These are phyloP conservation scores for Alethe castanea DNA, from an alignment of 2,113 vertebrate species.

Conservation along the genomic window DNA sequence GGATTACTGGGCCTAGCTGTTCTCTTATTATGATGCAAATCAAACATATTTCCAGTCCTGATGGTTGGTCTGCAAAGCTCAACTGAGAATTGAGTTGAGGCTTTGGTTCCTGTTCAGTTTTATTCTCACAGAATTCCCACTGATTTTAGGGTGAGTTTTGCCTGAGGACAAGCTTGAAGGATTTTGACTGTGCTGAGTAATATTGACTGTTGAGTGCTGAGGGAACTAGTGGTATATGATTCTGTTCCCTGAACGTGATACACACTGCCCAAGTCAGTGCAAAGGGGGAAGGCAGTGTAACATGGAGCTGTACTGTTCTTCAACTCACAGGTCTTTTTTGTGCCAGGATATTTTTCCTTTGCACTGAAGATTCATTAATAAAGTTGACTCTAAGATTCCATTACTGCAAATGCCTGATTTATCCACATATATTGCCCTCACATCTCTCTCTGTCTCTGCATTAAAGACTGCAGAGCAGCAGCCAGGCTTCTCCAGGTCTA, in stretches of 20 bases:
- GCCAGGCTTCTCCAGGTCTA: background rate
- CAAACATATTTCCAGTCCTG: background rate
- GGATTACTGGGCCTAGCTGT: background rate
- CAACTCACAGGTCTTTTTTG: background rate
- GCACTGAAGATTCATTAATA: background rate
- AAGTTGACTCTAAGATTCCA: background rate
- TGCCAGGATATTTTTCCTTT: background rate
- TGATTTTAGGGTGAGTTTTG: background rate
- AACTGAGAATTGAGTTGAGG: background rate
- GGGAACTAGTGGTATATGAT: background rate
- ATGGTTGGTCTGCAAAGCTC: background rate
- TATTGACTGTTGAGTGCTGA: background rate
- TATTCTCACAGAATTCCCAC: background rate
- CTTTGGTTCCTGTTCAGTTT: background rate
- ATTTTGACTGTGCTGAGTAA: background rate
- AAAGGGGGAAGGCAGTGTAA: background rate
- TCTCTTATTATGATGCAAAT: background rate
- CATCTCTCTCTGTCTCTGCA: background rate
- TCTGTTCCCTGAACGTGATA: background rate
- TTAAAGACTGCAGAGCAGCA: background rate
- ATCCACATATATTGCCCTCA: accelerated
- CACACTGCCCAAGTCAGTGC: background rate
- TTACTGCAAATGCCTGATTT: background rate
- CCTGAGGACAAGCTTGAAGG: background rate
- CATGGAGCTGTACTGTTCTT: background rate